Evolutionary conservation across 2,888 invertebrate species (phyloP).

Genomic region (Steinernema carpocapsae): DNA sequence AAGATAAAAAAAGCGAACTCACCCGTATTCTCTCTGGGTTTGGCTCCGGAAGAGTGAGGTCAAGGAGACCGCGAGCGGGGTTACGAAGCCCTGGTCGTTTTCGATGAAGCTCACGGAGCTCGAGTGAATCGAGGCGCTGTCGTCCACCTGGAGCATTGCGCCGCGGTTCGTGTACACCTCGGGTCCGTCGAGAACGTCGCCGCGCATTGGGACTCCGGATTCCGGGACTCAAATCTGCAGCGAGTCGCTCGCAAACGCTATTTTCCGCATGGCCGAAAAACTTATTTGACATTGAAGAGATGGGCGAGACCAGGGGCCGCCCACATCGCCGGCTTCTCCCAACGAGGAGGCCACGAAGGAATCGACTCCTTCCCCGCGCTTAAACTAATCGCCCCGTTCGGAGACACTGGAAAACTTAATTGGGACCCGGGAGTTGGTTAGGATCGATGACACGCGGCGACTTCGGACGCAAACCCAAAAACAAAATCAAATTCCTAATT

Average conservation of each 20-base stretch:
- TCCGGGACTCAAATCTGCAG: not conserved
- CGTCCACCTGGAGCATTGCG: conserved; percentile 13
- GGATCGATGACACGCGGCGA: not conserved
- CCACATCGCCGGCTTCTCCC: not conserved
- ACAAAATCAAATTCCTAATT: conserved; percentile 19
- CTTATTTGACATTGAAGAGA: conserved; percentile 31
- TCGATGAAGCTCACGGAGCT: conserved; percentile 30
- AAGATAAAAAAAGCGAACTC: not conserved
- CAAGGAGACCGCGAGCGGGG: conserved; percentile 17
- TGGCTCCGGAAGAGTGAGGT: conserved; percentile 26
- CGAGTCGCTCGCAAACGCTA: not conserved
- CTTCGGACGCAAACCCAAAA: not conserved
- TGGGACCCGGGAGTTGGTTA: not conserved
- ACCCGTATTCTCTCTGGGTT: conserved; percentile 24
- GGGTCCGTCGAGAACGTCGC: not conserved
- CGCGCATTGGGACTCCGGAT: conserved; percentile 5
- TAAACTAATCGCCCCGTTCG: conserved; percentile 18
- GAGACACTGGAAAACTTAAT: conserved; percentile 6
- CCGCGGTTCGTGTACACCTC: conserved; percentile 32
- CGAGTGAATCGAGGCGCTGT: conserved; percentile 1
- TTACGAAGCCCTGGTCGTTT: conserved; percentile 23
- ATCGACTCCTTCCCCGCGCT: not conserved
- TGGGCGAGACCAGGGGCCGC: conserved; percentile 13
- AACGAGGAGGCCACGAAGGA: not conserved
- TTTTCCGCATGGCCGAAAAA: conserved; percentile 33